A percentile compares a stretch with the other conserved stretches of the same genome.
Evolutionary conservation across 2,797 vertebrate genomes (phyloP).

Genomic region (Syngnathus rostellatus): DNA sequence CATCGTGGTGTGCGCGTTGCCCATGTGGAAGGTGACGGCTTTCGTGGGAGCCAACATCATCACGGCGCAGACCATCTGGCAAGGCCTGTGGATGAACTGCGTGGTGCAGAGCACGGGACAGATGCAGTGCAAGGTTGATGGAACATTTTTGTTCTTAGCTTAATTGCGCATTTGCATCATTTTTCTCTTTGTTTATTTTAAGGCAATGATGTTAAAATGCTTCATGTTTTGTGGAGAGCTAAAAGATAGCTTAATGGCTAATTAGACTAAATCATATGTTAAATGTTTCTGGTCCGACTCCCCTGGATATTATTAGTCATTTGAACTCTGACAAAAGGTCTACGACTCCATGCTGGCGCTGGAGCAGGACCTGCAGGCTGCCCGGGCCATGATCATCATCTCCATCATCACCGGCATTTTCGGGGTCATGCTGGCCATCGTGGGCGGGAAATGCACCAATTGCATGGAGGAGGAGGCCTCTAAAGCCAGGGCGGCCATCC

Average conservation of each 20-base stretch:
- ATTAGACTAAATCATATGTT: too few species aligned
- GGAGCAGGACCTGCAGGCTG: slow-evolving; percentile 66
- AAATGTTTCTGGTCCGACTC: too few species aligned
- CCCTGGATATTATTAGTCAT: too few species aligned
- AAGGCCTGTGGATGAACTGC: slow-evolving; percentile 77
- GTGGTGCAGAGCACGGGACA: slow-evolving; percentile 73
- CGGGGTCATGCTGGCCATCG: slow-evolving; percentile 60
- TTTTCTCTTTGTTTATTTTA: neutral
- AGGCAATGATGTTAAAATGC: too few species aligned
- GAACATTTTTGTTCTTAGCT: neutral
- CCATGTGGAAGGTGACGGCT: slow-evolving; percentile 70
- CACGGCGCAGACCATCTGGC: slow-evolving; percentile 70
- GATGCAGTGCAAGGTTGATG: slow-evolving; percentile 67
- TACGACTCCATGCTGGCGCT: slow-evolving; percentile 73
- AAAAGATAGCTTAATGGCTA: too few species aligned
- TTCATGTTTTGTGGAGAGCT: neutral
- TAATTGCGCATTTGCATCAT: neutral
- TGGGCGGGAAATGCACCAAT: slow-evolving; percentile 75
- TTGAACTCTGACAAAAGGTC: slow-evolving; percentile 20
- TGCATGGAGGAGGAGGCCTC: slow-evolving; percentile 63
- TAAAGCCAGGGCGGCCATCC: slow-evolving; percentile 68
- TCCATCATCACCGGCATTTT: slow-evolving; percentile 63
- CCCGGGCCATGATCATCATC: slow-evolving; percentile 66
- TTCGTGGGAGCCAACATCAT: slow-evolving; percentile 72
- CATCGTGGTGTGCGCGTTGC: slow-evolving; percentile 59